These are phyloP conservation scores for Scarus forsteni DNA, from an alignment of 2,797 vertebrate species.

Conservation along the genomic window DNA sequence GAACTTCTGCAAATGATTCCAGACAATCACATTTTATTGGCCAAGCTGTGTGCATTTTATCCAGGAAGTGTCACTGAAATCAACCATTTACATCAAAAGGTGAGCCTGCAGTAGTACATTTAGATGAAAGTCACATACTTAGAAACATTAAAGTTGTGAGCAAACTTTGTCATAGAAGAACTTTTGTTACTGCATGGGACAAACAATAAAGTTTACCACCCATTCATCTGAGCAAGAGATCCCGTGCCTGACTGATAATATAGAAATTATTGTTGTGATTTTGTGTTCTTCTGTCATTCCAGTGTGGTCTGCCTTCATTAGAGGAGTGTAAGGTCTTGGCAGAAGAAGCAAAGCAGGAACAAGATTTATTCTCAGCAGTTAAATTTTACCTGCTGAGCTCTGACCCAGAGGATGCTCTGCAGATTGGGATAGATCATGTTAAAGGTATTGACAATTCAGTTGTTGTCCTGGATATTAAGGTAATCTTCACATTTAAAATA, in stretches of 20 bases:
- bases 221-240: background rate
- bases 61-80: conserved; percentile 89
- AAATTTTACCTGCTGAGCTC: conserved; percentile 91
- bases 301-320: conserved; percentile 90
- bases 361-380: conserved; percentile 87
- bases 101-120: conserved; percentile 53
- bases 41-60: conserved; percentile 94
- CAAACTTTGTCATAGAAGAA: no score
- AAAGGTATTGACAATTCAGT: conserved; percentile 86
- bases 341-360: conserved; percentile 77
- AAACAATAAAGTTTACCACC: no score
- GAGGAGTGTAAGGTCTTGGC: conserved; percentile 89
- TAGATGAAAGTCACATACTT: no score
- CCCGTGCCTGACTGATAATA: background rate
- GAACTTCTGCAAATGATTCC: conserved; percentile 93
- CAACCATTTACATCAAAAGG: conserved; percentile 90
- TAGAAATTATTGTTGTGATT: background rate
- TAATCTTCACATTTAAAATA: background rate
- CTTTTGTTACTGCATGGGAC: no score
- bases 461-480: background rate
- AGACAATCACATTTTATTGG: conserved; percentile 87
- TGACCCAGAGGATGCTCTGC: conserved; percentile 92
- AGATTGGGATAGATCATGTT: conserved; percentile 87
- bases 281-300: conserved; percentile 52
- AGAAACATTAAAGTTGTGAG: no score